phyloP scores from a whole-genome alignment of 1,140 invertebrate species.

The Pogonomyrmex barbatus region DNA sequence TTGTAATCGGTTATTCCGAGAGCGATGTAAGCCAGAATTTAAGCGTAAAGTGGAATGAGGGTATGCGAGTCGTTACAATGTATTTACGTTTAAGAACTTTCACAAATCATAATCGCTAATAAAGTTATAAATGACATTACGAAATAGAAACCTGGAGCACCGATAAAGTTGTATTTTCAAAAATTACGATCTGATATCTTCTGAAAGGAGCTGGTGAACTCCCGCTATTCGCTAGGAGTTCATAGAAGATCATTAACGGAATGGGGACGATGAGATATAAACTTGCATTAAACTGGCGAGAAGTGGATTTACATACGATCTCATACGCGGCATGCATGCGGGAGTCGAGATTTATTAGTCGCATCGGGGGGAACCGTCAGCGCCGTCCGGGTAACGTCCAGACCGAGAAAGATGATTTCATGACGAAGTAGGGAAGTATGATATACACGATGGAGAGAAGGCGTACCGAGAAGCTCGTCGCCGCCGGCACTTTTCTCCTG shows the following conservation, averaged over 20 bases:
- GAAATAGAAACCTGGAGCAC: neutral
- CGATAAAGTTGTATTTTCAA: neutral
- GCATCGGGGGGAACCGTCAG: constrained; percentile 26
- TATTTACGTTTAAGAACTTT: neutral
- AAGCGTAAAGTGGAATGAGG: neutral
- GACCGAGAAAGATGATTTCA: constrained; percentile 45
- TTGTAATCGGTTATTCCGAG: neutral
- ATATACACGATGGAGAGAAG: constrained; percentile 57
- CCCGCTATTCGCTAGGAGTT: constrained; percentile 2
- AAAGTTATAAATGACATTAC: neutral
- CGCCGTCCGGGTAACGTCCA: constrained; percentile 1
- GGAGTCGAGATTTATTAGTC: constrained; percentile 45
- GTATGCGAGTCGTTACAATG: neutral
- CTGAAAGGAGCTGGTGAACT: neutral
- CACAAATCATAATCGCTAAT: neutral
- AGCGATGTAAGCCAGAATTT: neutral
- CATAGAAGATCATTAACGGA: neutral
- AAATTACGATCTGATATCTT: neutral
- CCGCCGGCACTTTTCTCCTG: constrained; percentile 70
- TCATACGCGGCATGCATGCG: constrained; percentile 1
- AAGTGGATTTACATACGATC: neutral
- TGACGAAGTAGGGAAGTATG: constrained; percentile 53
- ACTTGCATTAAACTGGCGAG: neutral
- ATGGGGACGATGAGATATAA: constrained; percentile 17
- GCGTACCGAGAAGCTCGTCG: constrained; percentile 48